phyloP scores from a whole-genome alignment of 2,888 invertebrate genomes.

The Sarcophaga subvicina region DNA sequence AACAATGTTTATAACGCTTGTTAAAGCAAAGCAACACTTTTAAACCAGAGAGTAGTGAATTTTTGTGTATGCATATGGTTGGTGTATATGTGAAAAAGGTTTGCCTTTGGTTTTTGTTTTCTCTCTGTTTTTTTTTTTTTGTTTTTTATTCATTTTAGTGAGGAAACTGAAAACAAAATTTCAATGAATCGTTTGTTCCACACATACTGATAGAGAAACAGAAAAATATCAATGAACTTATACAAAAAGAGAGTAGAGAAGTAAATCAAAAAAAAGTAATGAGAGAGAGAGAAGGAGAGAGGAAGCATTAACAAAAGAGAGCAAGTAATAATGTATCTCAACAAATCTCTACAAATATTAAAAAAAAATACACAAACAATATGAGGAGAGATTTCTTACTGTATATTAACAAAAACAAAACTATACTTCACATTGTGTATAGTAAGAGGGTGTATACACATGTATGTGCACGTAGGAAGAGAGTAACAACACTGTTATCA shows the following conservation, averaged over 20 bases:
- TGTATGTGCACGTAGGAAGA: constrained; percentile 43
- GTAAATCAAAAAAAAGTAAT: constrained; percentile 3
- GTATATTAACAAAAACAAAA: not conserved
- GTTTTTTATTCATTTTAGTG: constrained; percentile 9
- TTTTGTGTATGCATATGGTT: not conserved
- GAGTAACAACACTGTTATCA: constrained; percentile 34
- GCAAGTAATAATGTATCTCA: constrained; percentile 48
- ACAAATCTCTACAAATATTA: constrained; percentile 51
- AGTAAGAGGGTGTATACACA: constrained; percentile 1
- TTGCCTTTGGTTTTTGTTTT: constrained; percentile 44
- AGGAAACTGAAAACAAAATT: constrained; percentile 60
- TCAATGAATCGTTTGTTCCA: constrained; percentile 76
- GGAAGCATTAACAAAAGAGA: constrained; percentile 14
- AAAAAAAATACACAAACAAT: constrained; percentile 16
- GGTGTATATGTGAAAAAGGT: constrained; percentile 28
- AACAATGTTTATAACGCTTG: not conserved
- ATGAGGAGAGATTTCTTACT: constrained; percentile 33
- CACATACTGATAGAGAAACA: constrained; percentile 74
- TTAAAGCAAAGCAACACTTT: not conserved
- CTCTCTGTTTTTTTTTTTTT: not conserved
- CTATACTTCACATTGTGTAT: not conserved
- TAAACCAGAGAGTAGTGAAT: not conserved
- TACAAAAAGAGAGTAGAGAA: constrained; percentile 71
- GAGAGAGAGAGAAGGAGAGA: constrained; percentile 11
- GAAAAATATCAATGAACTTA: constrained; percentile 80